These are phyloP conservation scores for Tupaia tana DNA, from an alignment of 2,113 vertebrate species.

Conservation along the genomic window DNA sequence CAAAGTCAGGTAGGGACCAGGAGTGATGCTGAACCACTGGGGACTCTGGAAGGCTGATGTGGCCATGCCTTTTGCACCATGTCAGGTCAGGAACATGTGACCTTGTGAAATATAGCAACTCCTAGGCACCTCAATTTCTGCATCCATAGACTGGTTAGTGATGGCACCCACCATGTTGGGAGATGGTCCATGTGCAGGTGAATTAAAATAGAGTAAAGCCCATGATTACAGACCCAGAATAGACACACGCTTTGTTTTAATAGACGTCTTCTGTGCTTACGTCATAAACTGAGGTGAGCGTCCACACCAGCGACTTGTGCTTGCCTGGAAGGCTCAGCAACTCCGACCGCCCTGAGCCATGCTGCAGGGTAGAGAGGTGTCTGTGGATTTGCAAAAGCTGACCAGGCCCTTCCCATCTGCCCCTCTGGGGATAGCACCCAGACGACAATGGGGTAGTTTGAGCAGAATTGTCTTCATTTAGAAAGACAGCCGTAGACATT, in stretches of 20 bases:
- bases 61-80: accelerated
- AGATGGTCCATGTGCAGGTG: background rate
- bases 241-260: background rate
- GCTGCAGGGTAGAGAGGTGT: background rate
- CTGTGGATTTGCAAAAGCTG: background rate
- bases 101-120: background rate
- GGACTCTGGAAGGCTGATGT: no score
- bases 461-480: background rate
- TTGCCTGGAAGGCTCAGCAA: background rate
- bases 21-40: no score
- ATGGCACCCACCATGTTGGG: no score
- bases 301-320: background rate
- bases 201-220: background rate
- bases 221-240: background rate
- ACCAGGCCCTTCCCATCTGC: background rate
- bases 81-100: no score
- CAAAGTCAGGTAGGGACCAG: background rate
- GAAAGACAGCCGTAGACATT: background rate
- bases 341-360: no score
- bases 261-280: background rate
- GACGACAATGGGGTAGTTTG: background rate
- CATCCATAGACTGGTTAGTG: background rate
- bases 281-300: background rate
- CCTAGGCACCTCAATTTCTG: background rate
- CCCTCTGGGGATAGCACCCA: accelerated